phyloP scores from a whole-genome alignment of 2,113 vertebrate genomes.

The Psilopogon haemacephalus region DNA sequence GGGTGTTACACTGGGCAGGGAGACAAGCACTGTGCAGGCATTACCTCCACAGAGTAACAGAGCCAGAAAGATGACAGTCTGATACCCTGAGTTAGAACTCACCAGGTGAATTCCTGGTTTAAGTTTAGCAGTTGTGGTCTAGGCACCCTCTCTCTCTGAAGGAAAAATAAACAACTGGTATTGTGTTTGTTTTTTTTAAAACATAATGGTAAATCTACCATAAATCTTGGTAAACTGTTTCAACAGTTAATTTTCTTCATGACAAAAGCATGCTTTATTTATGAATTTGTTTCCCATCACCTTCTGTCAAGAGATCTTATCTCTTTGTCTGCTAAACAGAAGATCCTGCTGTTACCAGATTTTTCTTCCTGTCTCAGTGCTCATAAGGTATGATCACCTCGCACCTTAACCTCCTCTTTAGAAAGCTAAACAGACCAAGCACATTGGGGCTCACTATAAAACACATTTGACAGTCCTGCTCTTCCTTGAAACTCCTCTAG shows the following conservation, averaged over 20 bases:
- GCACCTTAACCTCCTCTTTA: conserved; percentile 16
- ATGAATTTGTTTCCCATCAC: background rate
- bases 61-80: background rate
- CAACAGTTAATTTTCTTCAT: conserved; percentile 2
- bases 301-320: conserved; percentile 26
- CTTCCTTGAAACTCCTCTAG: conserved; percentile 40
- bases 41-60: background rate
- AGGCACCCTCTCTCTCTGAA: background rate
- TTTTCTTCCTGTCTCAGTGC: conserved; percentile 41
- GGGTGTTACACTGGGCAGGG: background rate
- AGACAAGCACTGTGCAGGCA: accelerated
- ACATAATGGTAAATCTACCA: background rate
- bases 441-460: conserved; percentile 27
- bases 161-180: background rate
- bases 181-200: background rate
- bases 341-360: background rate
- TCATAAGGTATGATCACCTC: conserved; percentile 1
- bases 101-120: background rate
- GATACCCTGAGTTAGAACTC: background rate
- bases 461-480: conserved; percentile 21
- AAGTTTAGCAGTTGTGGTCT: background rate
- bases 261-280: background rate
- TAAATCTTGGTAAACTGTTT: background rate
- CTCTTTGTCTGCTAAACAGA: background rate
- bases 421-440: conserved; percentile 28